These are phyloP conservation scores for Squalus acanthias DNA, from an alignment of 2,797 vertebrate genomes.

Conservation along the genomic window DNA sequence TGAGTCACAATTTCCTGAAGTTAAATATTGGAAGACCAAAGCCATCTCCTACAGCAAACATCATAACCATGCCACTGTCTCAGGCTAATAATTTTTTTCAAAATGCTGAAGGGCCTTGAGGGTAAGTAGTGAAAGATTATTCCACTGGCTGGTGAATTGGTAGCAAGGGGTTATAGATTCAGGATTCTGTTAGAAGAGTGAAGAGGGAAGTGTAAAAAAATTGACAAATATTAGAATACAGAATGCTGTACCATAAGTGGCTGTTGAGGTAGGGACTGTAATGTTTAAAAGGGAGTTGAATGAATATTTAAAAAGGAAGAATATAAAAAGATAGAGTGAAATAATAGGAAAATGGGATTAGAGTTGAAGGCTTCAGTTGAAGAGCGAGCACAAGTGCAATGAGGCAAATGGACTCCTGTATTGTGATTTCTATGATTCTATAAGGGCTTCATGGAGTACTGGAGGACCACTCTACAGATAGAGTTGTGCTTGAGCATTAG, in stretches of 20 bases:
- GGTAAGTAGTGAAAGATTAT: neutral
- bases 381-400: neutral
- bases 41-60: neutral
- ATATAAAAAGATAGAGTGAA: neutral
- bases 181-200: neutral
- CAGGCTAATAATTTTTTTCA: no score
- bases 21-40: neutral
- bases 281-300: neutral
- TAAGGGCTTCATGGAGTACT: neutral
- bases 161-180: neutral
- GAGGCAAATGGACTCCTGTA: neutral
- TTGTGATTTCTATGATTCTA: neutral
- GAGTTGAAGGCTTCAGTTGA: neutral
- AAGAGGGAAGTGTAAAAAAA: neutral
- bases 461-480: no score
- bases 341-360: neutral
- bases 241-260: neutral
- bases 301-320: neutral
- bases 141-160: neutral
- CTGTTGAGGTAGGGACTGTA: neutral
- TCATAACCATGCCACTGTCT: no score
- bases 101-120: no score
- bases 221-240: neutral
- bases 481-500: neutral
- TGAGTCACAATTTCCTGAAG: neutral